Conservation (phyloP, 2,797 vertebrate species). For the Cichlasoma orientale region DNA sequence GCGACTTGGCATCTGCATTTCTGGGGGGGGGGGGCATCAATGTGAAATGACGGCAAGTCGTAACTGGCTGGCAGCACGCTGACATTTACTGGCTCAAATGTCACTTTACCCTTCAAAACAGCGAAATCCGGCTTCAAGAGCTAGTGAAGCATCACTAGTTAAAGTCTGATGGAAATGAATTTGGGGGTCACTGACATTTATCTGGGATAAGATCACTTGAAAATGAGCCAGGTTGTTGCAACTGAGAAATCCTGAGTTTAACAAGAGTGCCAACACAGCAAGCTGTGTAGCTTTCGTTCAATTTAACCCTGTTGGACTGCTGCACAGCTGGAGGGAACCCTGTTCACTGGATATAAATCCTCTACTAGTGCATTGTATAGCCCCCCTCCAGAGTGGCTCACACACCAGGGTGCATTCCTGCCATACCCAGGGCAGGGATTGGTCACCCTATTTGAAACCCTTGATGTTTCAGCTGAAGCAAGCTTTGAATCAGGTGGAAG, state of each 20-base stretch:
- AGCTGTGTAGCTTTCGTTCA: slow-evolving; percentile 55
- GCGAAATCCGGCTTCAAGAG: slow-evolving; percentile 38
- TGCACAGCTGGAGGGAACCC: slow-evolving; percentile 64
- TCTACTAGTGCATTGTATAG: slow-evolving; percentile 51
- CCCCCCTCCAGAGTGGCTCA: slow-evolving; percentile 31
- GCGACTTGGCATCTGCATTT: slow-evolving; percentile 23
- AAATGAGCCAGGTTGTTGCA: slow-evolving; percentile 52
- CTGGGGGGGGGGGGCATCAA: background rate
- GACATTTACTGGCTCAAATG: slow-evolving; percentile 55
- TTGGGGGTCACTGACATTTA: slow-evolving; percentile 54
- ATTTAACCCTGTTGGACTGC: slow-evolving; percentile 57
- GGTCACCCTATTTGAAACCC: slow-evolving; percentile 37
- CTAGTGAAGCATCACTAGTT: slow-evolving; percentile 45
- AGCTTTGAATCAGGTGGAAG: slow-evolving; percentile 38
- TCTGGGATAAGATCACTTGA: slow-evolving; percentile 46
- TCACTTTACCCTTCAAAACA: slow-evolving; percentile 44
- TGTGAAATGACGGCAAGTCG: slow-evolving; percentile 26
- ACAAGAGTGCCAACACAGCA: slow-evolving; percentile 34
- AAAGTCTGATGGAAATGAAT: slow-evolving; percentile 47
- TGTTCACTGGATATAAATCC: slow-evolving; percentile 61
- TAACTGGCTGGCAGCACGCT: slow-evolving; percentile 42
- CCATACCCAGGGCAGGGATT: slow-evolving; percentile 25
- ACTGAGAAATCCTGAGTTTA: slow-evolving; percentile 33
- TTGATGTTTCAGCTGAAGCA: slow-evolving; percentile 18
- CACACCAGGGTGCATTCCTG: slow-evolving; percentile 48